Evolutionary conservation across 2,888 invertebrate species (phyloP), one percentile per base, ranked within the genome.

Genomic region (Campaea margaritaria): DNA sequence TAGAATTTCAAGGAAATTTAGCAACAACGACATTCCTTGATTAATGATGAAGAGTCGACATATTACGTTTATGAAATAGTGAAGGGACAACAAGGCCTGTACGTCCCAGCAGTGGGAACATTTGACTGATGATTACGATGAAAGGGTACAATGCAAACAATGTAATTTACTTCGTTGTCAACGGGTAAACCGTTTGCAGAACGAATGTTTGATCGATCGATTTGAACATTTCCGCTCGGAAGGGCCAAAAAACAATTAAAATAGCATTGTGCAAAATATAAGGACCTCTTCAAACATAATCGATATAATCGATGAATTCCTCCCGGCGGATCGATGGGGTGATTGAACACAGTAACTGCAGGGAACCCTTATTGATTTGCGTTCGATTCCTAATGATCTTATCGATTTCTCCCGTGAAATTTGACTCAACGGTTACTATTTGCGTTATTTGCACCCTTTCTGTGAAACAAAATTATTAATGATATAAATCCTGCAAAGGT

Each of bases 151-250:
- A 78, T 78, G 69, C 51, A 59, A 66, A 71, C 67, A 71, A 74
- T 69, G 65, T 57, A 59, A 36, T 75, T 75, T 71, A 62, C 65
- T 73, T 65, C 57, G 75, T 78, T 72, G 71, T 76, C 67, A 73
- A 74, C 76, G 68, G 52, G 49, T 62, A 53, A 66, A 60, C 59
- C 65, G 57, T 78, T 78, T 68, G 82, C 78, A 78, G 83, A 91
- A 86, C 91, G 75, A 91, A 91, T 86, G 65, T 75, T 78, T 89
- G 90, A 92, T 89, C 58, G 85, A 91, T 91, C 72, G 75, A 78
- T 70, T 79, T 75, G 74, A 75, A 77, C 67, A 78, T 83, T 84
- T 82, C 75, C 77, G 78, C 74, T 72, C 69, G 75, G 74, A 81
- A 85, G 85, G 85, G 81, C 58, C 64, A 71, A 79, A 83, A 85